Evolutionary conservation across 2,888 invertebrate genomes (phyloP).

Genomic region (Timema podura): DNA sequence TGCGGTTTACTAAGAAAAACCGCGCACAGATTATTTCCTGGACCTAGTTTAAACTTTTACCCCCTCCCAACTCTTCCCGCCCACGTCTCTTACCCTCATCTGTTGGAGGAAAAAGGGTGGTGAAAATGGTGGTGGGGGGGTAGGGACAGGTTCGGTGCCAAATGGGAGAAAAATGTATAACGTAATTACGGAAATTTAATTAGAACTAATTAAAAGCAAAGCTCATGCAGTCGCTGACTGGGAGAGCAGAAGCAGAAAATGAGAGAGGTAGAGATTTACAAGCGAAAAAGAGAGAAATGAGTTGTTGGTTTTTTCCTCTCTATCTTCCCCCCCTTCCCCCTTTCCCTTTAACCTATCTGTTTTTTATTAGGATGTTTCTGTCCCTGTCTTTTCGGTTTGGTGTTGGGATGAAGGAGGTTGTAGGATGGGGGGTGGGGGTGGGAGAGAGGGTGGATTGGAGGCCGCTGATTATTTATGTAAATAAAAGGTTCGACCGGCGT

Average conservation of each 20-base stretch:
- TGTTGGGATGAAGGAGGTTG: too few species aligned
- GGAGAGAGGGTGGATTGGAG: constrained; percentile 21
- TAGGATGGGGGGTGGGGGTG: too few species aligned
- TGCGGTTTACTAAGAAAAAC: constrained; percentile 7
- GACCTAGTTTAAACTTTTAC: constrained; percentile 14
- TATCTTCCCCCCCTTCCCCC: background rate
- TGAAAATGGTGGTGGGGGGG: constrained; percentile 18
- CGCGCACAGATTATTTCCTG: constrained; percentile 15
- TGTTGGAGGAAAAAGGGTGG: constrained; percentile 4
- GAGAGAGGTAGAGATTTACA: constrained; percentile 8
- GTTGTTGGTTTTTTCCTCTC: constrained; percentile 12
- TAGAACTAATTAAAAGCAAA: constrained; percentile 45
- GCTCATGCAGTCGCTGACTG: constrained; percentile 24
- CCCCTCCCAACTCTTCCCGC: background rate
- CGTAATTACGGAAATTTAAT: constrained; percentile 46
- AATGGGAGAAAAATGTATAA: constrained; percentile 41
- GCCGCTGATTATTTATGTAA: constrained; percentile 49
- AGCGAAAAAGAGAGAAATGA: constrained; percentile 18
- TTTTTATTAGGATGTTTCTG: too few species aligned
- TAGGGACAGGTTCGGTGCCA: constrained; percentile 30
- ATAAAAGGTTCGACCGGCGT: constrained; percentile 34
- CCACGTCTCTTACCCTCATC: background rate
- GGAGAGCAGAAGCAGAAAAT: constrained; percentile 3
- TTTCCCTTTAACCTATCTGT: background rate
- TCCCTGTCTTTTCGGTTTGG: too few species aligned